Percentiles rank a stretch among this genome's conserved stretches.
phyloP scores from a whole-genome alignment of 2,797 vertebrate species.

The Tadarida brasiliensis region DNA sequence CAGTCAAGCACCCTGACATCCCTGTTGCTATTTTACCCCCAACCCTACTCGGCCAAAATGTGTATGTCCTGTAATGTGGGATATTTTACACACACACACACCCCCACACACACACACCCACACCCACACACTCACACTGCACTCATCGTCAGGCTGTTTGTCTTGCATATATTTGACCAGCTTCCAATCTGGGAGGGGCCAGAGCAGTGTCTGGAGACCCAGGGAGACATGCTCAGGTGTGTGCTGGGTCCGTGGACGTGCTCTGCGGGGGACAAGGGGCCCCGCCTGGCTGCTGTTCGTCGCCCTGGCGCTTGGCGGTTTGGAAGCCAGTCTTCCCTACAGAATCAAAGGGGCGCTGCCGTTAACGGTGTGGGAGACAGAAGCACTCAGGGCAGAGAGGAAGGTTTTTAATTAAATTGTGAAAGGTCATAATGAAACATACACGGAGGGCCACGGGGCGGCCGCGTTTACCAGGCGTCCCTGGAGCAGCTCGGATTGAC shows the following conservation, averaged over 20 bases:
- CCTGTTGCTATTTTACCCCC: background rate
- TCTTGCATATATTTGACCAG: background rate
- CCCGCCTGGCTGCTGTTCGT: background rate
- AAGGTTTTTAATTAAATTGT: slow-evolving; percentile 44
- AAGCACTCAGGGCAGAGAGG: background rate
- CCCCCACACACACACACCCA: fast-evolving
- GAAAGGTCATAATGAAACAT: background rate
- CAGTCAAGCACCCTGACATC: background rate
- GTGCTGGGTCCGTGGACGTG: background rate
- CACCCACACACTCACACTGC: fast-evolving
- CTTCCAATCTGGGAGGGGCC: background rate
- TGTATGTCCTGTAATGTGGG: background rate
- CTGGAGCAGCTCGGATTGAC: background rate
- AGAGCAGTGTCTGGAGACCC: background rate
- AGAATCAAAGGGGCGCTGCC: background rate
- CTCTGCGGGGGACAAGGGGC: background rate
- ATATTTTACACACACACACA: background rate
- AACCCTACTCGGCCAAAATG: background rate
- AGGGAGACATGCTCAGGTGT: background rate
- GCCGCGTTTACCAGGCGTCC: background rate
- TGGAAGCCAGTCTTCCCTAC: background rate
- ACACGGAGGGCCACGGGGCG: background rate
- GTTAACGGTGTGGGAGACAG: background rate
- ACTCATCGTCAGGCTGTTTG: background rate
- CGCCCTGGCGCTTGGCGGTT: background rate